A percentile compares a stretch with the other conserved stretches of the same genome.
Evolutionary conservation across 2,113 vertebrate species (phyloP).

Genomic region (Poicephalus meyeri): DNA sequence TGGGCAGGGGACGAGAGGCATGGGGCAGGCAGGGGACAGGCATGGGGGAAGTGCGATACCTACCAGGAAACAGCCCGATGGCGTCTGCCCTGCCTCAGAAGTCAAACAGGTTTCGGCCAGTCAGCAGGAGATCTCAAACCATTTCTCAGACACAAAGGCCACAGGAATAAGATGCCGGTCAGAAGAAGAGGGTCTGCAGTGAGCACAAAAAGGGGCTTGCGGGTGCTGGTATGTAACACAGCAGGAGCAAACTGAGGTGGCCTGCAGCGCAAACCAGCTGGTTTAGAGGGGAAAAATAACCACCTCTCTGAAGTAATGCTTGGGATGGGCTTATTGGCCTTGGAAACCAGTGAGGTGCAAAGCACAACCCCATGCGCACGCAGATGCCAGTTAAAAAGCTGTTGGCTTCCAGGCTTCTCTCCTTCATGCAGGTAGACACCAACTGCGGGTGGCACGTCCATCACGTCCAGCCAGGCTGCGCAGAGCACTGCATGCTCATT

Average conservation of each 20-base stretch:
- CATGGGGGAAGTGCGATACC: constrained; percentile 55
- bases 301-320: neutral
- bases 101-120: constrained; percentile 85
- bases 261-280: constrained; percentile 1
- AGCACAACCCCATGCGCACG: fast-evolving
- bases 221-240: neutral
- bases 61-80: constrained; percentile 86
- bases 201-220: constrained; percentile 64
- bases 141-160: constrained; percentile 99
- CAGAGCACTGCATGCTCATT: neutral
- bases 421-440: neutral
- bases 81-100: constrained; percentile 85
- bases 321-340: neutral
- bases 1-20: neutral
- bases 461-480: neutral
- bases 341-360: neutral
- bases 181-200: constrained; percentile 89
- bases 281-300: neutral
- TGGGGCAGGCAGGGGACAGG: fast-evolving
- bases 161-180: constrained; percentile 98
- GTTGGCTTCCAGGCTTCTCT: neutral
- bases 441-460: fast-evolving
- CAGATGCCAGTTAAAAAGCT: neutral
- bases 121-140: constrained; percentile 99
- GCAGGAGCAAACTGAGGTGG: neutral